A percentile compares a stretch with the other conserved stretches of the same genome.
Evolutionary conservation across 2,888 invertebrate species (phyloP).

Genomic region (Odontocerum albicorne): DNA sequence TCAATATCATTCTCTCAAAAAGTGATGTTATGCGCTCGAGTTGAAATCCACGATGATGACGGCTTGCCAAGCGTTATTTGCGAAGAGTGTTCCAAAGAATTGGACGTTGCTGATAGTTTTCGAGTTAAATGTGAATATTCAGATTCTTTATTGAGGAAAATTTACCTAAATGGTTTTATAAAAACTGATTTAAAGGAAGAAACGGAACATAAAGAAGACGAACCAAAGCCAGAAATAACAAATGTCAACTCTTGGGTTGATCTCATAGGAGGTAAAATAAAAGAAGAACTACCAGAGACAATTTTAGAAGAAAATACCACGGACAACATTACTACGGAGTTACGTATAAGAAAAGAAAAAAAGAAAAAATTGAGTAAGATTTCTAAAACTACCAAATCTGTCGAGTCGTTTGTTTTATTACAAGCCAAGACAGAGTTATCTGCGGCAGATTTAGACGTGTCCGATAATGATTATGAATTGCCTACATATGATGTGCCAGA

Average conservation of each 20-base stretch:
- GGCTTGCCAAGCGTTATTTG: not conserved
- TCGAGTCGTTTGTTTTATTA: too few species aligned
- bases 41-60: not conserved
- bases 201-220: not conserved
- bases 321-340: not conserved
- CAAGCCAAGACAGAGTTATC: too few species aligned
- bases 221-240: not conserved
- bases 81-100: not conserved
- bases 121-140: conserved; percentile 4
- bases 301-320: not conserved
- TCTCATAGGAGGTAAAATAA: not conserved
- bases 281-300: not conserved
- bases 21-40: not conserved
- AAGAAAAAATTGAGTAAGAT: too few species aligned
- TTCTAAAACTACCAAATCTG: too few species aligned
- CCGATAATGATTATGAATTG: too few species aligned
- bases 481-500: too few species aligned
- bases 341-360: not conserved
- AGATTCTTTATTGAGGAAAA: conserved; percentile 1
- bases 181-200: too few species aligned
- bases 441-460: too few species aligned
- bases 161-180: not conserved
- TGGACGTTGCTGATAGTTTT: not conserved
- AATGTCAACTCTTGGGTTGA: not conserved
- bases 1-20: not conserved